Conservation (phyloP, 2,797 vertebrate species). For the Danio albolineatus region DNA sequence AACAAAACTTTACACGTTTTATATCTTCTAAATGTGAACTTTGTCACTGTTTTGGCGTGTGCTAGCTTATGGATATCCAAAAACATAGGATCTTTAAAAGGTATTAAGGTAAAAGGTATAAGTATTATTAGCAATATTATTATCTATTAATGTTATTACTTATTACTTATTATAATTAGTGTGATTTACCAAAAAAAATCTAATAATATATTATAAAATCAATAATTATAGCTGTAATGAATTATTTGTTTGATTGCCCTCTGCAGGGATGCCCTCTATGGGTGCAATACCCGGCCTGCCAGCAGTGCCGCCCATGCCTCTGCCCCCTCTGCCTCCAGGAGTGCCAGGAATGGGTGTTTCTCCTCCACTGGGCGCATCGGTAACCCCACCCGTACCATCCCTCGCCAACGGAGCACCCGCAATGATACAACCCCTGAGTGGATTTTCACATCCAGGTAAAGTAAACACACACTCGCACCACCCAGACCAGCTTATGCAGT, state of each 20-base stretch:
- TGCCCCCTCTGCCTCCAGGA: constrained; percentile 82
- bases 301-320: constrained; percentile 88
- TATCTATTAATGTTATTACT: too few relatives aligned
- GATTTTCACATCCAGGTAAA: constrained; percentile 91
- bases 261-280: constrained; percentile 86
- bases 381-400: constrained; percentile 87
- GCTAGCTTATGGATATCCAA: too few relatives aligned
- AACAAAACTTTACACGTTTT: too few relatives aligned
- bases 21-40: too few relatives aligned
- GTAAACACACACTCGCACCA: not conserved
- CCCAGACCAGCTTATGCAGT: constrained; percentile 9
- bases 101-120: too few relatives aligned
- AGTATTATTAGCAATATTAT: too few relatives aligned
- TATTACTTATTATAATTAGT: too few relatives aligned
- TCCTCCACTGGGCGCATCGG: constrained; percentile 89
- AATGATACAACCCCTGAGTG: constrained; percentile 90
- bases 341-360: constrained; percentile 88
- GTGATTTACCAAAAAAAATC: too few relatives aligned
- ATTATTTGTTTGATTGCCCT: constrained; percentile 52
- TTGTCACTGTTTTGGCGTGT: too few relatives aligned
- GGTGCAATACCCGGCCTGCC: constrained; percentile 82
- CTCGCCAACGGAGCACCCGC: constrained; percentile 92
- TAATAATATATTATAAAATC: too few relatives aligned
- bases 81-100: too few relatives aligned
- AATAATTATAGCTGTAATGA: not conserved